Evolutionary conservation across 1,140 invertebrate species (phyloP).

Genomic region (Diabrotica virgifera): DNA sequence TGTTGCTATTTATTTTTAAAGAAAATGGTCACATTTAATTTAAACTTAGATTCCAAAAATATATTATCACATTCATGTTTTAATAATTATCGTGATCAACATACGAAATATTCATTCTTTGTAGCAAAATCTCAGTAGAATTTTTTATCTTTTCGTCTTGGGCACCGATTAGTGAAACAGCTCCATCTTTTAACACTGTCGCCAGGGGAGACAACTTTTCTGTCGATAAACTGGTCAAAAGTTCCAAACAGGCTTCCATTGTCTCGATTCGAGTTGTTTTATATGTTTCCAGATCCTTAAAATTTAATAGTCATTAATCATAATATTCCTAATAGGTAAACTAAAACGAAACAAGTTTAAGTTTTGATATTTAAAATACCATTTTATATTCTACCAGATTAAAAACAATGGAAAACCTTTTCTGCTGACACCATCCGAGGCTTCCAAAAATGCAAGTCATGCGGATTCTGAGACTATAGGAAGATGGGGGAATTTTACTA

Average conservation of each 20-base stretch:
- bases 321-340: no score
- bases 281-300: conserved; percentile 56
- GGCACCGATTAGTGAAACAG: conserved; percentile 50
- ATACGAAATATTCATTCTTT: conserved; percentile 47
- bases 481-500: no score
- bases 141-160: conserved; percentile 51
- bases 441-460: no score
- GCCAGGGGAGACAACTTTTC: conserved; percentile 54
- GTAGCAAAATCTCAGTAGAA: conserved; percentile 50
- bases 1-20: not conserved
- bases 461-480: no score
- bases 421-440: no score
- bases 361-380: no score
- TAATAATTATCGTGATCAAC: conserved; percentile 41
- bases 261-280: conserved; percentile 57
- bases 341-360: no score
- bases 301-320: no score
- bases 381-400: no score
- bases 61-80: conserved; percentile 9
- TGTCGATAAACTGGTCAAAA: conserved; percentile 55
- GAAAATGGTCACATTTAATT: conserved; percentile 1
- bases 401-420: no score
- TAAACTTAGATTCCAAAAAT: not conserved
- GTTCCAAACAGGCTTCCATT: conserved; percentile 58
- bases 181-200: conserved; percentile 54